These are phyloP conservation scores for Hybognathus amarus DNA, from an alignment of 2,797 vertebrate genomes.

Conservation along the genomic window DNA sequence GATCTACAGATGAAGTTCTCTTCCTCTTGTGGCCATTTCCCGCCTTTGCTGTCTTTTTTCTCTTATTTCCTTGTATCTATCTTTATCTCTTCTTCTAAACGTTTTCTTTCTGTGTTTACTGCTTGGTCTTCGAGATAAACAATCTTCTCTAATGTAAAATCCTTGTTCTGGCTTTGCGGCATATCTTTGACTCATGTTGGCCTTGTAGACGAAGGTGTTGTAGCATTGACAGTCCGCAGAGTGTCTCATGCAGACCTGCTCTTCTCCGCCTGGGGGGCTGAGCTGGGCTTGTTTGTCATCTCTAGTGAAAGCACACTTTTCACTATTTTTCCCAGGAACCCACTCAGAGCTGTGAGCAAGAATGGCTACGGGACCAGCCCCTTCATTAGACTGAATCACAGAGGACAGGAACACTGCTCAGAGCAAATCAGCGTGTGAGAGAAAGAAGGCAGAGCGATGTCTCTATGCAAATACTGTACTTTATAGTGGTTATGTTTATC, in stretches of 20 bases:
- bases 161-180: conserved; percentile 4
- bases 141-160: conserved; percentile 17
- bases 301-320: conserved; percentile 23
- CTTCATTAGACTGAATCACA: conserved; percentile 40
- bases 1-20: not conserved
- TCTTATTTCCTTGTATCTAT: not conserved
- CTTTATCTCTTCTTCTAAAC: not conserved
- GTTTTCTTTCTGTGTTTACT: not conserved
- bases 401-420: conserved; percentile 12
- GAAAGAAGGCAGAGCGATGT: not conserved
- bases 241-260: conserved; percentile 30
- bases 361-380: not conserved
- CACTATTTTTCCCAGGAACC: conserved; percentile 25
- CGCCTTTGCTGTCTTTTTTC: not conserved
- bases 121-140: not conserved
- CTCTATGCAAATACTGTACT: not conserved
- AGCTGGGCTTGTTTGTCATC: conserved; percentile 42
- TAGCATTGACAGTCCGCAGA: conserved; percentile 13
- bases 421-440: not conserved
- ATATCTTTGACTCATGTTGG: conserved; percentile 26
- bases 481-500: not conserved
- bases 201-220: conserved; percentile 17
- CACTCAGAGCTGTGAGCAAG: conserved; percentile 29
- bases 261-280: conserved; percentile 3
- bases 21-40: not conserved